Conservation (phyloP, 1,140 invertebrate species). For the Metaphire vulgaris region DNA sequence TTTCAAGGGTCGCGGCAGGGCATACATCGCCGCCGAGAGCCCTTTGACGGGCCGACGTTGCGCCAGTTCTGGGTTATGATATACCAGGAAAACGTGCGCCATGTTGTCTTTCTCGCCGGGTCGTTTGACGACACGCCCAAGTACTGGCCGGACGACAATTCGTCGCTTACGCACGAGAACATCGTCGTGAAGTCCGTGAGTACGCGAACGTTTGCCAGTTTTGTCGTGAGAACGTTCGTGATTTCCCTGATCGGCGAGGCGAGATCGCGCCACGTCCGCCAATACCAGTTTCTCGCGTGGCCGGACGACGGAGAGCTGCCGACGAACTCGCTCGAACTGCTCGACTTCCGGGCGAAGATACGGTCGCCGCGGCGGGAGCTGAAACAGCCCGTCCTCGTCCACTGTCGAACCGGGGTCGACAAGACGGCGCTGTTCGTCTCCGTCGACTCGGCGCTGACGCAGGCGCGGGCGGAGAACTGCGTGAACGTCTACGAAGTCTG, state of each 20-base stretch:
- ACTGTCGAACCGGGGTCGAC: constrained; percentile 65
- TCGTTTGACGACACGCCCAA: constrained; percentile 48
- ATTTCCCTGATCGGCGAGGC: constrained; percentile 18
- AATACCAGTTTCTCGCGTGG: constrained; percentile 94
- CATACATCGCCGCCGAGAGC: constrained; percentile 49
- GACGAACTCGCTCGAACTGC: constrained; percentile 91
- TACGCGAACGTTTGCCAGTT: constrained; percentile 39
- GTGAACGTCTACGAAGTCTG: constrained; percentile 45
- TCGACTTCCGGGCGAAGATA: constrained; percentile 89
- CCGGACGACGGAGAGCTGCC: constrained; percentile 94
- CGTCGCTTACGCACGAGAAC: constrained; percentile 35
- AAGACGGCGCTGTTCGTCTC: constrained; percentile 47
- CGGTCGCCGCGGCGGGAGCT: constrained; percentile 49
- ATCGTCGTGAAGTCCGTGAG: constrained; percentile 38
- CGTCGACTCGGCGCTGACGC: constrained; percentile 44
- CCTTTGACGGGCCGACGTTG: constrained; percentile 44
- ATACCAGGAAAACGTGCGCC: constrained; percentile 41
- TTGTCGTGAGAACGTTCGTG: constrained; percentile 35
- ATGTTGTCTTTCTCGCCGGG: constrained; percentile 30
- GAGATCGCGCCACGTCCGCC: constrained; percentile 30
- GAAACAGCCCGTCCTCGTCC: constrained; percentile 81
- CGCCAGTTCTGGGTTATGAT: constrained; percentile 49
- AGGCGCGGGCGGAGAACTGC: constrained; percentile 41
- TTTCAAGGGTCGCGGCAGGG: constrained; percentile 4
- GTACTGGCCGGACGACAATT: constrained; percentile 46